Base-by-base conservation (phyloP, 2,888 invertebrate species). In the Acleris emargana region DNA sequence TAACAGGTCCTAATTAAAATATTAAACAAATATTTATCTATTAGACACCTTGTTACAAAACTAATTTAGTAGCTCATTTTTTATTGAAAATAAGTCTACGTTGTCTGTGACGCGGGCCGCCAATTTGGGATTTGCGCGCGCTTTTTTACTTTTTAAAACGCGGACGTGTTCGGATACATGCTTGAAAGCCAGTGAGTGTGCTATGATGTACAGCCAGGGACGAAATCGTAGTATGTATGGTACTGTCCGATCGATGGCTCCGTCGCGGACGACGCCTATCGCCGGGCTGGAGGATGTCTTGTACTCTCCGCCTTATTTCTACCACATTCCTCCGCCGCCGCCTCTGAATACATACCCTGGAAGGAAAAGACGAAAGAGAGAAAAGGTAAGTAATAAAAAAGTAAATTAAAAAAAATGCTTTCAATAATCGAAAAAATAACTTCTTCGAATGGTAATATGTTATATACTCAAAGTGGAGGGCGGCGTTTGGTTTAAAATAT, bases 261-360 rank as follows among this genome's bases (percentile, higher is more conserved):
- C 88, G 5, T 73, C 85, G 5, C 73, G 89, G 67, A 79, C 81
- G 17, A 84, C 89, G 64, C 86, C 89, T 43, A 76, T 87, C 20
- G 73, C 82, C 6, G 79, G 80, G 1, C 71, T 86, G 38, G 91
- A 91, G 50, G 91, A 92, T 55, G 69, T 89, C 47, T 63, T 89
- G 72, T 88, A 80, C 69, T 81, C 83, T 1, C 86, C 90, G 50
- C 88, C 90, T 11, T 91, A 91, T 73, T 89, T 91, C 76, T 91
- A 89, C 78, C 92, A 91, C 71, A 81, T 91, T 57, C 91, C 91
- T 5, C 85, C 84, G 17, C 87, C 85, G 51, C 89, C 88, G 71
- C 82, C 88, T 13, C 71, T 89, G 61, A 90, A 89, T 76, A 92
- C 92, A 13, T 91, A 86, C 75, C 92, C 92, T 84, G 89, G 89